Percentiles rank a stretch among this genome's conserved stretches.
Evolutionary conservation across 2,888 invertebrate genomes (phyloP).

Genomic region (Philereme transversata): DNA sequence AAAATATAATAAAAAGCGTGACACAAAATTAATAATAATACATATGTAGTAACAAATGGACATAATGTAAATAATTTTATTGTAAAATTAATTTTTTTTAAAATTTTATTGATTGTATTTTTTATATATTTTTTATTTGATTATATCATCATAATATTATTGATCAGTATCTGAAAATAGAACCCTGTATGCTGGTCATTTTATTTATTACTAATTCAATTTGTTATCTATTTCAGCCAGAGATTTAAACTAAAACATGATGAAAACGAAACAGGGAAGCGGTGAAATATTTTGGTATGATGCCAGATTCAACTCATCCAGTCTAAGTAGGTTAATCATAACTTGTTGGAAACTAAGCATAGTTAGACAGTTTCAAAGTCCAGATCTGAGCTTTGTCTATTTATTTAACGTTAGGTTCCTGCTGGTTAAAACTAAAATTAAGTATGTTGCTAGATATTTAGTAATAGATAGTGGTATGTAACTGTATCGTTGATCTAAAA

Average conservation of each 20-base stretch:
- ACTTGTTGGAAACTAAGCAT: conserved; percentile 22
- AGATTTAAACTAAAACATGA: conserved; percentile 8
- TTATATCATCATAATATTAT: too few relatives aligned
- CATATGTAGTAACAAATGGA: too few relatives aligned
- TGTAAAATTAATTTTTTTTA: too few relatives aligned
- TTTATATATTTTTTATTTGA: too few relatives aligned
- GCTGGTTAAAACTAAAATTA: not conserved
- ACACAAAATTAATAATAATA: too few relatives aligned
- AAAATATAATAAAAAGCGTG: too few relatives aligned
- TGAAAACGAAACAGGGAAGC: conserved; percentile 31
- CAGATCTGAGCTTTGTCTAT: conserved; percentile 1
- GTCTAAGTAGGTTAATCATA: conserved; percentile 21
- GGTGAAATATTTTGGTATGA: conserved; percentile 29
- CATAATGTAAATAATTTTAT: too few relatives aligned
- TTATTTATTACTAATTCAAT: conserved; percentile 1
- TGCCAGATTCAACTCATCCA: conserved; percentile 31
- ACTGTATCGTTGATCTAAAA: too few relatives aligned
- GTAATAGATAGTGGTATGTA: too few relatives aligned
- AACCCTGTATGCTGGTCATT: not conserved
- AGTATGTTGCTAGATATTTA: too few relatives aligned
- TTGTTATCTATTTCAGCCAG: conserved; percentile 2
- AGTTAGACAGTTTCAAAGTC: conserved; percentile 11
- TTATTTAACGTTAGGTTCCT: conserved; percentile 1
- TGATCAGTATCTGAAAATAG: not conserved
- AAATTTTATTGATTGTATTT: too few relatives aligned